phyloP scores from a whole-genome alignment of 2,888 invertebrate species.

The Itoplectis maculator region DNA sequence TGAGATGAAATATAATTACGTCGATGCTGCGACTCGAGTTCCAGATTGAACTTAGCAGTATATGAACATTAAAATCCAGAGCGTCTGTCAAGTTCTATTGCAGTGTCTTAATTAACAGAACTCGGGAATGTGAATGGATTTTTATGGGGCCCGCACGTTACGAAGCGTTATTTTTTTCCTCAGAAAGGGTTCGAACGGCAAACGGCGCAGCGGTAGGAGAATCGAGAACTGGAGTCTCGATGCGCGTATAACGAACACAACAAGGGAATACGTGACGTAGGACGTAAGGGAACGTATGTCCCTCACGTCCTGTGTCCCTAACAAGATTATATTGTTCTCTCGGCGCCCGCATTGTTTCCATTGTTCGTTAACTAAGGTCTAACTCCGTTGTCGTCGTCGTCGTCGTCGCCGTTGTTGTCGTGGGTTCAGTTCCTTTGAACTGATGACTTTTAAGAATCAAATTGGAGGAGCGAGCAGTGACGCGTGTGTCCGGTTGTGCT shows the following conservation, averaged over 20 bases:
- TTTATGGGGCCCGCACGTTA: not conserved
- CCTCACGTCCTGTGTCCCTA: constrained; percentile 51
- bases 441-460: constrained; percentile 70
- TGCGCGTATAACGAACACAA: not conserved
- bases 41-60: no score
- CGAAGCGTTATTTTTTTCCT: not conserved
- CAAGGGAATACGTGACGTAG: no score
- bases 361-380: constrained; percentile 60
- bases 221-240: constrained; percentile 14
- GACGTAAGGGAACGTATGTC: constrained; percentile 62
- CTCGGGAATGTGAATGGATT: not conserved
- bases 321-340: constrained; percentile 69
- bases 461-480: constrained; percentile 53
- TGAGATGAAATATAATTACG: no score
- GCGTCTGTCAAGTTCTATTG: no score
- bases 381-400: constrained; percentile 55
- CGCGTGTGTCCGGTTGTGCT: constrained; percentile 10
- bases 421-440: constrained; percentile 60
- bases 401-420: constrained; percentile 33
- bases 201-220: not conserved
- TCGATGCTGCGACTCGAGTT: no score
- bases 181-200: not conserved
- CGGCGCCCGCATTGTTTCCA: constrained; percentile 71
- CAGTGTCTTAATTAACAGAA: not conserved
- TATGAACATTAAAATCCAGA: no score